Base-by-base conservation (phyloP, 2,888 invertebrate species). In the Psylliodes chrysocephalus region DNA sequence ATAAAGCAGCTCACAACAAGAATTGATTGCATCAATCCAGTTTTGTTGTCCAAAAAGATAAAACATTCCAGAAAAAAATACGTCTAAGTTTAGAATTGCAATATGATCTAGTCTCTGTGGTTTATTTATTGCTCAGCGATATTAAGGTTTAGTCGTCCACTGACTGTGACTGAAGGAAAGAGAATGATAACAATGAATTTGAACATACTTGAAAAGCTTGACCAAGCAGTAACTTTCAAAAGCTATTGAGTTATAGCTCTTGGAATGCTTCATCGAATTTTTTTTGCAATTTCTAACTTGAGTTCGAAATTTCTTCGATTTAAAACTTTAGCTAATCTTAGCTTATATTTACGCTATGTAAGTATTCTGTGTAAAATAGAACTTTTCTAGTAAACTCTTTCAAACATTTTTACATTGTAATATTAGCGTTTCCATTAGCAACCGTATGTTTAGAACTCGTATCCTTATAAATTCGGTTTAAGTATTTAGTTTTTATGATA, bases 71-170 rank as follows among this genome's bases (percentile, higher is more conserved):
- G 35, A 61, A 61, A 57, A 66, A 55, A 63, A 64, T 44, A 38
- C 38, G 22, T n/a, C 33, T 59, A 53, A 54, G 54, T 59, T 38
- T 59, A 57, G 66, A 60, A 66, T 56, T 57, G 75, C 74, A 77
- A 75, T 78, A 77, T 75, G 72, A 72, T 79, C 78, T 79, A 80
- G 79, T 80, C 78, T 79, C 77, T 71, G 66, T 70, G 65, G 74
- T 72, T 75, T 73, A 70, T 75, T 78, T 74, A 69, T 78, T 78
- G 79, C 78, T 79, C 78, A 77, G 76, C 77, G 75, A 78, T 77
- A 72, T 68, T 63, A 69, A 75, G 76, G 76, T 78, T 75, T 78
- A 75, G 76, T 77, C 73, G 77, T 77, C 78, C 78, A 78, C 59
- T 71, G 67, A 68, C 71, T 72, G 71, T 66, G 66, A 64, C 60